Conservation (phyloP, 2,888 invertebrate genomes). For the Rhorus exstirpatorius region DNA sequence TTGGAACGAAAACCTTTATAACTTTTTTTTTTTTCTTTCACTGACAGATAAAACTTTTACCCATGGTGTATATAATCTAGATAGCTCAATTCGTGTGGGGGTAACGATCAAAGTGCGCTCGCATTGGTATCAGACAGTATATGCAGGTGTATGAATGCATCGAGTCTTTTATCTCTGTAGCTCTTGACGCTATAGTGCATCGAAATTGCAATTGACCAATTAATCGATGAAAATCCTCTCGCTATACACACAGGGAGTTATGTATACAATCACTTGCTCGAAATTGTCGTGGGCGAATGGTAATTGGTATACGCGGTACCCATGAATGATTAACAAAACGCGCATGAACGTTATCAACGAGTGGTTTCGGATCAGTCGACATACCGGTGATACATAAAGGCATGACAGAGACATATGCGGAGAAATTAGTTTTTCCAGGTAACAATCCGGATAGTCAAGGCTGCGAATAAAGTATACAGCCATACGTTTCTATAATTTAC, state of each 20-base stretch:
- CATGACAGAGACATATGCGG: no score
- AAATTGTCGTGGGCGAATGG: constrained; percentile 57
- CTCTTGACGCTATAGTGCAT: constrained; percentile 47
- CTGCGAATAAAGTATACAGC: no score
- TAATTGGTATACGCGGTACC: constrained; percentile 63
- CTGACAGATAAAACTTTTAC: no score
- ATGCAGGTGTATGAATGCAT: constrained; percentile 17
- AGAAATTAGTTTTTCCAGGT: no score
- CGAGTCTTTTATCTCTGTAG: constrained; percentile 46
- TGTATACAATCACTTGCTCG: constrained; percentile 53
- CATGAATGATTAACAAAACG: constrained; percentile 63
- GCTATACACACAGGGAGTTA: constrained; percentile 25
- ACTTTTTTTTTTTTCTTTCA: not conserved
- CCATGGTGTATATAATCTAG: constrained; percentile 37
- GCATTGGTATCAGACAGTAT: constrained; percentile 3
- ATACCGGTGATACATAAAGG: no score
- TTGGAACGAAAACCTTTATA: no score
- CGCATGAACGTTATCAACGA: constrained; percentile 52
- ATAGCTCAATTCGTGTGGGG: constrained; percentile 16
- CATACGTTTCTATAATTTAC: no score
- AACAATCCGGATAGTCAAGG: no score
- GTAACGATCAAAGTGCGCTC: constrained; percentile 34
- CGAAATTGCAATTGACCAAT: constrained; percentile 45
- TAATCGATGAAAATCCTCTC: constrained; percentile 40
- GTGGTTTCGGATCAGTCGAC: constrained; percentile 7